Percentiles rank a stretch among this genome's conserved stretches.
phyloP scores from a whole-genome alignment of 1,140 invertebrate species.

The Grapholita molesta region DNA sequence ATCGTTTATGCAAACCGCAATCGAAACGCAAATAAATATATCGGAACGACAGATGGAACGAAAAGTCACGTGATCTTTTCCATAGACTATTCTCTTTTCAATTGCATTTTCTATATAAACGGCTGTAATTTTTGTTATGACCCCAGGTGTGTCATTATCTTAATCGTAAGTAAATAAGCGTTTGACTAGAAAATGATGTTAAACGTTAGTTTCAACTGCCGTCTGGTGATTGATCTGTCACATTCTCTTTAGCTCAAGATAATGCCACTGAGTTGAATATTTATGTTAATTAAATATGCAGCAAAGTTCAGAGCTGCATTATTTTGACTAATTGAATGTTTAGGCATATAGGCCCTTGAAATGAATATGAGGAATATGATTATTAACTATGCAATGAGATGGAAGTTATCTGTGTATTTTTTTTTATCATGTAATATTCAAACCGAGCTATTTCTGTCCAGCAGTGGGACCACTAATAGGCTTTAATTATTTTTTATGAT shows the following conservation, averaged over 20 bases:
- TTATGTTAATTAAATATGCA: background rate
- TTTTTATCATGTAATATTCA: too few species aligned
- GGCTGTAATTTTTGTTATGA: too few species aligned
- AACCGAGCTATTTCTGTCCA: too few species aligned
- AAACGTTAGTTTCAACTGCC: background rate
- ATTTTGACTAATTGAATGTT: background rate
- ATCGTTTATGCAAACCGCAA: too few species aligned
- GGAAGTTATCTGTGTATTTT: too few species aligned
- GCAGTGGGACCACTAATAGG: too few species aligned
- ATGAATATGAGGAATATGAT: background rate
- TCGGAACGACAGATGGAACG: too few species aligned
- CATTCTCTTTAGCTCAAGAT: background rate
- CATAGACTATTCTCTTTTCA: too few species aligned
- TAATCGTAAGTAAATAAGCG: background rate
- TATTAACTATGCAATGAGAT: background rate
- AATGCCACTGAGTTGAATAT: background rate
- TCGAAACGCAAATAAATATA: too few species aligned
- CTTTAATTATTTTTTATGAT: too few species aligned
- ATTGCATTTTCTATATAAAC: too few species aligned
- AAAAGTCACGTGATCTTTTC: too few species aligned
- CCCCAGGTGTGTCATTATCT: background rate
- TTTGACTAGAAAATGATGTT: background rate
- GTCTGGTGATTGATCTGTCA: background rate
- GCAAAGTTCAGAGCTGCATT: background rate
- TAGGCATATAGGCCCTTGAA: background rate